These are phyloP conservation scores for Perca fluviatilis DNA, from an alignment of 2,113 vertebrate genomes.

Conservation along the genomic window DNA sequence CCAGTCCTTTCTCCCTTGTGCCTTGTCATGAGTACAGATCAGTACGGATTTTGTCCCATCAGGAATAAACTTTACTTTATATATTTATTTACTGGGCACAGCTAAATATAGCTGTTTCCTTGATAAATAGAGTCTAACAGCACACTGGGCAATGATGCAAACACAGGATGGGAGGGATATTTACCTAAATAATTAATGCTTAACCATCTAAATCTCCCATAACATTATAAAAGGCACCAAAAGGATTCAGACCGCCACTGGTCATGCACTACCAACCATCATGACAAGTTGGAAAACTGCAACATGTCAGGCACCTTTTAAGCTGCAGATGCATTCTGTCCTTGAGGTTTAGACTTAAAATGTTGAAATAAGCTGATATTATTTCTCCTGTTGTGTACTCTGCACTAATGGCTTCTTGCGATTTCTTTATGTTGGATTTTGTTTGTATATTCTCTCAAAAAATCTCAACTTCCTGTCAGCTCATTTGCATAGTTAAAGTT, in stretches of 20 bases:
- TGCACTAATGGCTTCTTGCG: slow-evolving; percentile 10
- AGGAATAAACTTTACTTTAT: not conserved
- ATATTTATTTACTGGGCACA: slow-evolving; percentile 10
- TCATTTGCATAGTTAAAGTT: slow-evolving; percentile 46
- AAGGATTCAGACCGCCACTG: slow-evolving; percentile 21
- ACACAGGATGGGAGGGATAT: slow-evolving; percentile 1
- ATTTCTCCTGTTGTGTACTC: not conserved
- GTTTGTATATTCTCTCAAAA: slow-evolving; percentile 13
- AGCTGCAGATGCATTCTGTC: slow-evolving; percentile 3
- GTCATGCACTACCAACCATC: slow-evolving; percentile 33
- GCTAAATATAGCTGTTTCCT: slow-evolving; percentile 14
- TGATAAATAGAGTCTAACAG: slow-evolving; percentile 25
- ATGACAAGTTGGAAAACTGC: not conserved
- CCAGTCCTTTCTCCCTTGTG: not conserved
- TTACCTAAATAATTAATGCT: slow-evolving; percentile 37
- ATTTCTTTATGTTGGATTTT: slow-evolving; percentile 25
- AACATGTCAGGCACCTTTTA: not conserved
- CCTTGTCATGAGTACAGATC: slow-evolving; percentile 13
- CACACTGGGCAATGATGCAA: slow-evolving; percentile 18
- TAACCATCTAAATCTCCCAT: slow-evolving; percentile 21
- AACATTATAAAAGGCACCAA: slow-evolving; percentile 32
- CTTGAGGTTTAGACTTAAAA: slow-evolving; percentile 15
- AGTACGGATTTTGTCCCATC: slow-evolving; percentile 8
- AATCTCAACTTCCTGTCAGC: slow-evolving; percentile 25
- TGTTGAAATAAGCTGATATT: slow-evolving; percentile 4